A percentile compares a stretch with the other conserved stretches of the same genome.
Evolutionary conservation across 2,888 invertebrate genomes (phyloP).

Genomic region (Rhamnusium bicolor): DNA sequence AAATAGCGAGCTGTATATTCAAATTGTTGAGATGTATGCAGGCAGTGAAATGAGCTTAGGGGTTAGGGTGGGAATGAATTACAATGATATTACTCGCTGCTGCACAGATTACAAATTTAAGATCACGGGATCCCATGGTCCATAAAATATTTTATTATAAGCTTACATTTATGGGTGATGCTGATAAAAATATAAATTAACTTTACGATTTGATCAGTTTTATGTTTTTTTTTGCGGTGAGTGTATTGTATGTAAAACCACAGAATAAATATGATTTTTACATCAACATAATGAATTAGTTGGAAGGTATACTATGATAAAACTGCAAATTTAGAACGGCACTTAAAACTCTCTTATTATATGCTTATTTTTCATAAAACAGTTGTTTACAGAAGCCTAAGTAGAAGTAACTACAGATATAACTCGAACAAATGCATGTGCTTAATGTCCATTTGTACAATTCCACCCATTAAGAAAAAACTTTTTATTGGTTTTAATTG

Average conservation of each 20-base stretch:
- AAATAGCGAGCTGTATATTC: slow-evolving; percentile 49
- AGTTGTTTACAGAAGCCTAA: no score
- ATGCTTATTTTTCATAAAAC: no score
- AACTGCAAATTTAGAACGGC: neutral
- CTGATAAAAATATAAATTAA: slow-evolving; percentile 25
- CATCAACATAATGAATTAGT: neutral
- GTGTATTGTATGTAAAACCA: neutral
- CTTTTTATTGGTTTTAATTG: no score
- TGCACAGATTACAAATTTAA: slow-evolving; percentile 40
- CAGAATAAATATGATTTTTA: neutral
- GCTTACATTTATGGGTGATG: slow-evolving; percentile 6
- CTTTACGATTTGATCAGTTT: slow-evolving; percentile 17
- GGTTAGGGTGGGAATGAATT: slow-evolving; percentile 52
- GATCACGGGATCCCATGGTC: slow-evolving; percentile 2
- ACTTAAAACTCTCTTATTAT: neutral
- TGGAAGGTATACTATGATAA: neutral
- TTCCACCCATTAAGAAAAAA: no score
- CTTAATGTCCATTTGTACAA: no score
- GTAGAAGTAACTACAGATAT: no score
- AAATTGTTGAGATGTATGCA: slow-evolving; percentile 53
- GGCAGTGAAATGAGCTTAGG: slow-evolving; percentile 43
- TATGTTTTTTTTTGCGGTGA: neutral
- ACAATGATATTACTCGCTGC: slow-evolving; percentile 51
- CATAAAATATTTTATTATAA: slow-evolving; percentile 9
- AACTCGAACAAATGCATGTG: no score